A percentile compares a stretch with the other conserved stretches of the same genome.
phyloP scores from a whole-genome alignment of 2,888 invertebrate species.

The Drosophila niveifrons region DNA sequence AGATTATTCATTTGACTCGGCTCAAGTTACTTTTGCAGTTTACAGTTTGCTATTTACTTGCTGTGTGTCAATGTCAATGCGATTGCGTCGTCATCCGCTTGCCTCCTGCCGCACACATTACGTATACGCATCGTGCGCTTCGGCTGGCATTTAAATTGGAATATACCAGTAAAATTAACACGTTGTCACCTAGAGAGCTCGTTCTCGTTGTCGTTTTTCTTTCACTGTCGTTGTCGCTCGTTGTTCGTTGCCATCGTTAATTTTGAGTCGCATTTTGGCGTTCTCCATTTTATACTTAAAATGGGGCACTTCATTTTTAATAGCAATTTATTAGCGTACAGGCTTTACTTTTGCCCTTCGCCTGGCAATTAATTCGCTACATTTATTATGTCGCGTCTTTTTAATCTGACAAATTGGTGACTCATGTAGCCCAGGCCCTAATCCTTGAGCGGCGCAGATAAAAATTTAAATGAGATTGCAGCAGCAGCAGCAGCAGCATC shows the following conservation, averaged over 20 bases:
- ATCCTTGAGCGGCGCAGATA: conserved; percentile 42
- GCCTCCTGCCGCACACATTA: conserved; percentile 6
- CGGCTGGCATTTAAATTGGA: conserved; percentile 16
- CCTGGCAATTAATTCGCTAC: conserved; percentile 55
- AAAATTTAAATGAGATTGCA: conserved; percentile 56
- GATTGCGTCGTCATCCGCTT: conserved; percentile 1
- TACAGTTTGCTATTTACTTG: conserved; percentile 1
- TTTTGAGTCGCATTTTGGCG: conserved; percentile 28
- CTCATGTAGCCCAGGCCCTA: conserved; percentile 26
- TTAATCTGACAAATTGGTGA: conserved; percentile 70
- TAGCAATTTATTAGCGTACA: conserved; percentile 56
- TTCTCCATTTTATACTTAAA: conserved; percentile 17
- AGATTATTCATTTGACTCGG: conserved; percentile 9
- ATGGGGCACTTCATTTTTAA: conserved; percentile 49
- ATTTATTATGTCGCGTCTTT: conserved; percentile 57
- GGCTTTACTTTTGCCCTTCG: conserved; percentile 47
- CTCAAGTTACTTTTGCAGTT: background rate
- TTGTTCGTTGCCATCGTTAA: conserved; percentile 42
- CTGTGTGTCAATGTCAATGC: conserved; percentile 25
- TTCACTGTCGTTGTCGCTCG: background rate
- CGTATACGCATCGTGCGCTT: conserved; percentile 33
- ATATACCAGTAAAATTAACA: conserved; percentile 33
- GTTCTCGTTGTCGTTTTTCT: background rate
- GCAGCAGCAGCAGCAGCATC: conserved; percentile 2
- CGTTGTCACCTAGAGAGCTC: conserved; percentile 9